Evolutionary conservation across 2,113 vertebrate genomes (phyloP).

Genomic region (Prietella phreatophila): DNA sequence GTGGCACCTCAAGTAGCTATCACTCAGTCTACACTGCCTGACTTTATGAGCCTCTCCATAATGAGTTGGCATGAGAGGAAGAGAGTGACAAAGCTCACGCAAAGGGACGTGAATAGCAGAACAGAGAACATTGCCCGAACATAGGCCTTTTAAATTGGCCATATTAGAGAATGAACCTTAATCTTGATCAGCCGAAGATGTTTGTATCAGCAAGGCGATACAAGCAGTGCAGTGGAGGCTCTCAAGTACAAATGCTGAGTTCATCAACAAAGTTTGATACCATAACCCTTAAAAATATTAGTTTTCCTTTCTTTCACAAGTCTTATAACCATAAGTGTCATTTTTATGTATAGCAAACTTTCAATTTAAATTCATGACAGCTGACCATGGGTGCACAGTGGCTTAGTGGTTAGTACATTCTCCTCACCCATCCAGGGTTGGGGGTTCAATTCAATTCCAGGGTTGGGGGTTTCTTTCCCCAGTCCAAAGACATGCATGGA

Average conservation of each 20-base stretch:
- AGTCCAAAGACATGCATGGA: too few species aligned
- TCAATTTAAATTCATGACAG: not conserved
- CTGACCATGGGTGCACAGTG: too few species aligned
- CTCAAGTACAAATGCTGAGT: not conserved
- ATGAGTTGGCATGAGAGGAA: conserved; percentile 28
- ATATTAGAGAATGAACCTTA: conserved; percentile 20
- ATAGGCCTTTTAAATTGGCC: conserved; percentile 4
- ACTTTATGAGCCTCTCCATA: conserved; percentile 37
- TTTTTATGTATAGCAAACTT: not conserved
- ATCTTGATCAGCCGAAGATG: conserved; percentile 17
- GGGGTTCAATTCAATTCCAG: too few species aligned
- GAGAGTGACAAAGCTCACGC: conserved; percentile 21
- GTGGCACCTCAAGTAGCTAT: conserved; percentile 74
- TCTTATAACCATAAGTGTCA: not conserved
- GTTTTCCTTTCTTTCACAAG: not conserved
- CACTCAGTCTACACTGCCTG: conserved; percentile 54
- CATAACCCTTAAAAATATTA: not conserved
- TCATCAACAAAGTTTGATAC: not conserved
- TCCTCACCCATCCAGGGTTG: too few species aligned
- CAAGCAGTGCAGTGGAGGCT: not conserved
- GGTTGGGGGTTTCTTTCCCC: too few species aligned
- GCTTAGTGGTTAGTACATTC: too few species aligned
- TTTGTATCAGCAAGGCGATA: not conserved
- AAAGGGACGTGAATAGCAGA: not conserved
- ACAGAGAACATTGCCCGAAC: conserved; percentile 9